Percentiles rank a stretch among this genome's conserved stretches.
Evolutionary conservation across 1,140 invertebrate genomes (phyloP).

Genomic region (Babylonia areolata): DNA sequence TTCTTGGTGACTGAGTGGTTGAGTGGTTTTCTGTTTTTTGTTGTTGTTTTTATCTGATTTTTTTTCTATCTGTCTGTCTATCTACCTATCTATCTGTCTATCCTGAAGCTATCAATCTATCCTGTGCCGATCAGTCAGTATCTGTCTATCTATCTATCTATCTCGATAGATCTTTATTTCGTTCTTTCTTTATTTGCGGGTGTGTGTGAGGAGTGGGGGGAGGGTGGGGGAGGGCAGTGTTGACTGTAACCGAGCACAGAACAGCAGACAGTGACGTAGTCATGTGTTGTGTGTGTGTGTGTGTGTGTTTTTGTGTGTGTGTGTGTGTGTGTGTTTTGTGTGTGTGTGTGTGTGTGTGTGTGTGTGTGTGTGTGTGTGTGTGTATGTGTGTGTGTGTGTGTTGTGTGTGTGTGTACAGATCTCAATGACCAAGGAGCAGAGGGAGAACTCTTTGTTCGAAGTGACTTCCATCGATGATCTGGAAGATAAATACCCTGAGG

Average conservation of each 20-base stretch:
- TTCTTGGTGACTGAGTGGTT: too few relatives aligned
- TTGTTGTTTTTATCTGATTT: too few relatives aligned
- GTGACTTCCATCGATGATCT: slow-evolving; percentile 6
- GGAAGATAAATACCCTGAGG: neutral
- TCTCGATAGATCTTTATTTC: neutral
- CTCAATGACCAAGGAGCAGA: neutral
- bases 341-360: neutral
- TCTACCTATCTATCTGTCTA: too few relatives aligned
- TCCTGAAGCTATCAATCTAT: too few relatives aligned
- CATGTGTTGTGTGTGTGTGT: neutral
- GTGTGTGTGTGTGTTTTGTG: neutral
- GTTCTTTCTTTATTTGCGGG: neutral
- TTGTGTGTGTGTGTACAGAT: slow-evolving; percentile 8
- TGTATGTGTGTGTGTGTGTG: neutral
- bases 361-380: neutral
- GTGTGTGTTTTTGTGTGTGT: neutral
- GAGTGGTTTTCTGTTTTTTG: too few relatives aligned
- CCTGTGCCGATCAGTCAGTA: neutral
- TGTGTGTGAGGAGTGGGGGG: neutral
- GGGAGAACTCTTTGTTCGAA: neutral
- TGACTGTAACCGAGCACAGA: too few relatives aligned
- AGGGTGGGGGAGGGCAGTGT: too few relatives aligned
- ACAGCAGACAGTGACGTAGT: too few relatives aligned
- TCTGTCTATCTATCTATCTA: neutral
- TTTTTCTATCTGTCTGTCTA: too few relatives aligned